Percentiles rank a stretch among this genome's conserved stretches.
phyloP scores from a whole-genome alignment of 2,888 invertebrate genomes.

The Smittia aterrima region DNA sequence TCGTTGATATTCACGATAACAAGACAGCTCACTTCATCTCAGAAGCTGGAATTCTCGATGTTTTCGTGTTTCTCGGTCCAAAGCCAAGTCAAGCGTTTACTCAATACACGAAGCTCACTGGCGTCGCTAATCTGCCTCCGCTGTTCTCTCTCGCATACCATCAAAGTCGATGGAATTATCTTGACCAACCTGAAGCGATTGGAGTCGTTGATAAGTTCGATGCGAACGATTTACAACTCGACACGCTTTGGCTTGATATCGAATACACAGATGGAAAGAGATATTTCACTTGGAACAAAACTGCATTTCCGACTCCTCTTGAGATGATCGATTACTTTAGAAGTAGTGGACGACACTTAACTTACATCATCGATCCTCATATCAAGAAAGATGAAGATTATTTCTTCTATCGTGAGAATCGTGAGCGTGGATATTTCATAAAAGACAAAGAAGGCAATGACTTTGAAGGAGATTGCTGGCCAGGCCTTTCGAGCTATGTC shows the following conservation, averaged over 20 bases:
- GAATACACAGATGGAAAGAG: constrained; percentile 97
- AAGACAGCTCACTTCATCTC: constrained; percentile 87
- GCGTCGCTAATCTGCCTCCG: constrained; percentile 85
- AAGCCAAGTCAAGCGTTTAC: constrained; percentile 80
- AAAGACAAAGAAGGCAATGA: constrained; percentile 59
- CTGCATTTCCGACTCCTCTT: constrained; percentile 81
- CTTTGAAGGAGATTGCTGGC: constrained; percentile 99
- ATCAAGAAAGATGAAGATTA: constrained; percentile 90
- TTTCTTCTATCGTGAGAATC: constrained; percentile 86
- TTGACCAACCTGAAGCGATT: constrained; percentile 90
- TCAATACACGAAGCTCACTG: constrained; percentile 87
- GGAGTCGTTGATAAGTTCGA: constrained; percentile 86
- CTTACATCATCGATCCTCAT: constrained; percentile 97
- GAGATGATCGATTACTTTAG: constrained; percentile 90
- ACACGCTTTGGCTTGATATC: constrained; percentile 98
- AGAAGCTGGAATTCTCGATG: constrained; percentile 91
- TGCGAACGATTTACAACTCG: constrained; percentile 86
- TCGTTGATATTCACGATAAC: constrained; percentile 84
- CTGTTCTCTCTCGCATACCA: constrained; percentile 90
- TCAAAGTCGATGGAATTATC: constrained; percentile 98
- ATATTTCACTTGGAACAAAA: constrained; percentile 96
- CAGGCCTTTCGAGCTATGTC: constrained; percentile 90
- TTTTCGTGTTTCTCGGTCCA: constrained; percentile 89
- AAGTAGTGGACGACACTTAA: constrained; percentile 84
- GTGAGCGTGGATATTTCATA: constrained; percentile 49